Evolutionary conservation across 1,140 invertebrate genomes (phyloP).

Genomic region (Zaprionus ornatus): DNA sequence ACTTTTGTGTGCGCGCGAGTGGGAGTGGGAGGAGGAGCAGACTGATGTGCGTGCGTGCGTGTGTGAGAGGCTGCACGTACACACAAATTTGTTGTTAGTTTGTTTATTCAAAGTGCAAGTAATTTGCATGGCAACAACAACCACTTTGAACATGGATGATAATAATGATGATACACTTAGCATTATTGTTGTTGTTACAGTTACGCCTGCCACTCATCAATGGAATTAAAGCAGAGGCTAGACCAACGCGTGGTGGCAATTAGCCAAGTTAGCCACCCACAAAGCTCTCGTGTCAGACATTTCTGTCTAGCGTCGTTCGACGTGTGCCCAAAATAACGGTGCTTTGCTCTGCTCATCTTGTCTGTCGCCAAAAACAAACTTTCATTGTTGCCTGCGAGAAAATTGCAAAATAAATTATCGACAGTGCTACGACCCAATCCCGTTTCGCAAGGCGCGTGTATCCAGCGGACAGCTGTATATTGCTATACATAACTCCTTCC

Average conservation of each 20-base stretch:
- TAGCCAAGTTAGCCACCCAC: constrained; percentile 52
- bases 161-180: constrained; percentile 19
- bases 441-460: constrained; percentile 44
- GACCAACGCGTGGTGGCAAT: constrained; percentile 53
- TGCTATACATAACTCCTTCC: constrained; percentile 20
- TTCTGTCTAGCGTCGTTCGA: constrained; percentile 5
- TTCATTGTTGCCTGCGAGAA: constrained; percentile 40
- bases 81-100: constrained; percentile 22
- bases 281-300: constrained; percentile 13
- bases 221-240: constrained; percentile 3
- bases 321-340: constrained; percentile 2
- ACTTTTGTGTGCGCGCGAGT: constrained; percentile 1
- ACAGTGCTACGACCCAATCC: constrained; percentile 33
- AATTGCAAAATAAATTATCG: constrained; percentile 47
- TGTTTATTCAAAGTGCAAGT: constrained; percentile 10
- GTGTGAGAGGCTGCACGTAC: constrained; percentile 52
- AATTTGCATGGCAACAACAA: constrained; percentile 11
- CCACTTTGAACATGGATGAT: neutral
- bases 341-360: neutral
- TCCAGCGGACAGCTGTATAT: constrained; percentile 47
- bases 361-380: constrained; percentile 35
- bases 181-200: constrained; percentile 3
- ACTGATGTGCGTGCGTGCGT: neutral
- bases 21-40: neutral
- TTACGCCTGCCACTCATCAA: constrained; percentile 19